These are phyloP conservation scores for Sus cebifrons DNA, from an alignment of 2,797 vertebrate species.

Conservation along the genomic window DNA sequence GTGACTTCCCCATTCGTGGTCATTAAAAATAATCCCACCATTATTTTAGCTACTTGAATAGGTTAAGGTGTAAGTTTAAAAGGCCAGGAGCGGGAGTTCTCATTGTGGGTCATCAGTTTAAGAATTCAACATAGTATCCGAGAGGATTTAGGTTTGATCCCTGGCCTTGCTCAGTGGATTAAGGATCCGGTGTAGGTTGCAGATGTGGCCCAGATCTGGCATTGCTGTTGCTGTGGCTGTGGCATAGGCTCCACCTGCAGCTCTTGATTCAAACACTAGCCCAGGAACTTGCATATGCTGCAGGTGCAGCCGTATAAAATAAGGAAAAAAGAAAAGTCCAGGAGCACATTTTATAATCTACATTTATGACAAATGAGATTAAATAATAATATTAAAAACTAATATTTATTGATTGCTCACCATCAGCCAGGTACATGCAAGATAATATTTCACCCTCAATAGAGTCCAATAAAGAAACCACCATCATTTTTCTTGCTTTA, in stretches of 20 bases:
- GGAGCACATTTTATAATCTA: background rate
- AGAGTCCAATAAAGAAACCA: background rate
- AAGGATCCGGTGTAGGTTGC: too few relatives aligned
- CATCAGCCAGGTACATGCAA: background rate
- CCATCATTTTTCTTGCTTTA: conserved; percentile 15
- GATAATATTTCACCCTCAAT: background rate
- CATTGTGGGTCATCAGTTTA: too few relatives aligned
- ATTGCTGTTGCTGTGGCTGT: too few relatives aligned
- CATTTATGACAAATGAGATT: background rate
- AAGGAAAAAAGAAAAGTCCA: background rate
- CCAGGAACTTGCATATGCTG: too few relatives aligned
- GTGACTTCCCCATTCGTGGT: conserved; percentile 4
- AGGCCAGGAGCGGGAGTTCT: background rate
- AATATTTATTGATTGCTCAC: background rate
- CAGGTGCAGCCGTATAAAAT: too few relatives aligned
- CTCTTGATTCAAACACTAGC: too few relatives aligned
- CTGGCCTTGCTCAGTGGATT: too few relatives aligned
- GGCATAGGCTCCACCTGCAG: too few relatives aligned
- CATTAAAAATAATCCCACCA: conserved; percentile 26
- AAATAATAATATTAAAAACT: background rate
- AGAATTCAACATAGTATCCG: too few relatives aligned
- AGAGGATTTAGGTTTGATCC: too few relatives aligned
- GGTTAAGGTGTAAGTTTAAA: background rate
- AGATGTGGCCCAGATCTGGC: too few relatives aligned
- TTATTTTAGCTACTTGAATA: conserved; percentile 12